Base-by-base conservation (phyloP, 2,888 invertebrate species). In the Tachystola acroxantha region DNA sequence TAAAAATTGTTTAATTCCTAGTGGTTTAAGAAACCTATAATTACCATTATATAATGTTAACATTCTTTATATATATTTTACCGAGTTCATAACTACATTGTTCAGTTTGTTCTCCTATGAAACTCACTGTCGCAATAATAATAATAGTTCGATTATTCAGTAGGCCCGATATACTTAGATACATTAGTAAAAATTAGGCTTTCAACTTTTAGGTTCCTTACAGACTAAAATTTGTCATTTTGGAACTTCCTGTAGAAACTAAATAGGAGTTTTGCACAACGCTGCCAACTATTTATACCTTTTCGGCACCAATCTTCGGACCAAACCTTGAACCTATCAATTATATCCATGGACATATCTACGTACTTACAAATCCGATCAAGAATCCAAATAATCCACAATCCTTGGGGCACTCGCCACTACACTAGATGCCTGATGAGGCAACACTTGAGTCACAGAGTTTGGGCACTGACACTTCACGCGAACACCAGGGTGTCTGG, bases 1-100 rank as follows among this genome's bases (percentile, higher is more conserved):
- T 82, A 82, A 79, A 82, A 82, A 73, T 73, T 64, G 66, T 66
- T 71, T 77, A 79, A 80, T 70, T 68, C 71, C 82, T 84, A 84
- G 61, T 70, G 74, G 82, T 80, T 76, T 81, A 81, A 76, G 81
- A 85, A 85, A 84, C 80, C 81, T 84, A 84, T 66, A 35, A 71
- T 77, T 82, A 82, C 59, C 67, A 68, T 76, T 70, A 79, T 71
- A 81, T 77, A 35, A 75, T 63, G 72, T 82, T 82, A 84, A 80
- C 80, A 77, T 79, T 73, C 70, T 73, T 72, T 67, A 74, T 80
- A 79, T 75, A 72, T 69, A 74, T 74, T 61, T 67, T 69, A 71
- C 64, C 51, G 66, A 64, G 48, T 54, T 59, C 58, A 47, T 63
- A 64, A 63, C 72, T 74, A 75, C 65, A 50, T 50, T 52, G 27